Conservation (phyloP, 2,888 invertebrate genomes). For the Oscheius sp. region DNA sequence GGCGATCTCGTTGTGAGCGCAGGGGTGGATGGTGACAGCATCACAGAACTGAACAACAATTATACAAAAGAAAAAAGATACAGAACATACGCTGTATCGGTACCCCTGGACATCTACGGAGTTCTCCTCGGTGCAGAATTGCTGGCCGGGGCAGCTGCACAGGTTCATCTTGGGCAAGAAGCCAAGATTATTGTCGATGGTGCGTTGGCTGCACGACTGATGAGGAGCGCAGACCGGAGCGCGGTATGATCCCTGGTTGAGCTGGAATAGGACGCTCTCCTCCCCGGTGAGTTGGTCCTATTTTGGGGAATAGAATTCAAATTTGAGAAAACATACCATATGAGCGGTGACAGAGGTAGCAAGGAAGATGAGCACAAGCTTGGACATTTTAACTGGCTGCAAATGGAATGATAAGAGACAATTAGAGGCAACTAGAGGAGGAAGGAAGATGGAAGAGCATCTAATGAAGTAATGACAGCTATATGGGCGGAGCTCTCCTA, state of each 20-base stretch:
- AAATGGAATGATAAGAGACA: not conserved
- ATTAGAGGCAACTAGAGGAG: not conserved
- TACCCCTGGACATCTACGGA: not conserved
- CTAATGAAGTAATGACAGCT: no score
- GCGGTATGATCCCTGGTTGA: not conserved
- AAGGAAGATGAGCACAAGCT: not conserved
- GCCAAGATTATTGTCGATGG: not conserved
- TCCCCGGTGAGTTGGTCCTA: not conserved
- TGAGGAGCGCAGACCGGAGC: not conserved
- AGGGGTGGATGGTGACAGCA: not conserved
- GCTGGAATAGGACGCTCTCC: not conserved
- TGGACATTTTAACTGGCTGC: not conserved
- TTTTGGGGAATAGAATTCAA: not conserved
- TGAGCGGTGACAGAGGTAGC: not conserved
- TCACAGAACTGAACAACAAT: constrained; percentile 15
- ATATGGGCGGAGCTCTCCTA: no score
- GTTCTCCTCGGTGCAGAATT: constrained; percentile 1
- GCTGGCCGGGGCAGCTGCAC: constrained; percentile 7
- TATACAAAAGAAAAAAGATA: no score
- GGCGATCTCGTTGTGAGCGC: not conserved
- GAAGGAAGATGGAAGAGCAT: not conserved
- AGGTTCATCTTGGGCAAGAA: not conserved
- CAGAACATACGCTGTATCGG: not conserved
- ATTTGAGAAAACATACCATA: not conserved
- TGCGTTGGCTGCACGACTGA: not conserved